phyloP scores from a whole-genome alignment of 1,140 invertebrate species.

The Telenomus remus region DNA sequence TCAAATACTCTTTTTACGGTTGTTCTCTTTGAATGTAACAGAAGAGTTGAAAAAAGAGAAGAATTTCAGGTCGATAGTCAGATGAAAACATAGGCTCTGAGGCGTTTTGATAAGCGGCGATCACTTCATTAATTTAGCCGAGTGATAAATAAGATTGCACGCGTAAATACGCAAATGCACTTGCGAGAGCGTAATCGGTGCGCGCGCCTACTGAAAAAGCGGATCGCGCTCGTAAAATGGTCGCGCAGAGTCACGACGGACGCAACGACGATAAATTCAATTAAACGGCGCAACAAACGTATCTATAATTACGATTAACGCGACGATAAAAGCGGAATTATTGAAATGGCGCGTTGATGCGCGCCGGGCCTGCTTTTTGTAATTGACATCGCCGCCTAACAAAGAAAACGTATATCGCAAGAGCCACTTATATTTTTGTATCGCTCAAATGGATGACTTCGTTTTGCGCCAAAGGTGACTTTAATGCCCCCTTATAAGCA shows the following conservation, averaged over 20 bases:
- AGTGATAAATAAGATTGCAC: slow-evolving; percentile 22
- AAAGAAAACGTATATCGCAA: slow-evolving; percentile 19
- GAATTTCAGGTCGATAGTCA: no score
- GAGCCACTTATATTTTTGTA: slow-evolving; percentile 38
- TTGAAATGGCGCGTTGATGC: slow-evolving; percentile 15
- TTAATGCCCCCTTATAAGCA: slow-evolving; percentile 52
- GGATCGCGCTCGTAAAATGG: slow-evolving; percentile 30
- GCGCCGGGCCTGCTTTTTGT: slow-evolving; percentile 16
- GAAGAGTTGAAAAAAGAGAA: no score
- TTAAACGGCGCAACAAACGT: slow-evolving; percentile 48
- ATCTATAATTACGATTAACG: slow-evolving; percentile 52
- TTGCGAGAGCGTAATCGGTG: slow-evolving; percentile 9
- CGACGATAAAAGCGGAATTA: slow-evolving; percentile 40
- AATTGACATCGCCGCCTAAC: slow-evolving; percentile 24
- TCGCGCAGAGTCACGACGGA: slow-evolving; percentile 16
- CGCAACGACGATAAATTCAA: slow-evolving; percentile 43
- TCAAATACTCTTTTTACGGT: no score
- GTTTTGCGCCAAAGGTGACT: slow-evolving; percentile 47
- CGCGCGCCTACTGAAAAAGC: slow-evolving; percentile 32
- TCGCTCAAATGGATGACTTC: slow-evolving; percentile 48
- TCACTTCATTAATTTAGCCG: slow-evolving; percentile 31
- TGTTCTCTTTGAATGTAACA: no score
- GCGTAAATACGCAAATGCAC: slow-evolving; percentile 24
- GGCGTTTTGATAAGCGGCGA: slow-evolving; percentile 13
- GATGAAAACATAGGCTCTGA: no score